Percentiles rank a stretch among this genome's conserved stretches.
Conservation (phyloP, 1,140 invertebrate species). For the Tribolium castaneum region DNA sequence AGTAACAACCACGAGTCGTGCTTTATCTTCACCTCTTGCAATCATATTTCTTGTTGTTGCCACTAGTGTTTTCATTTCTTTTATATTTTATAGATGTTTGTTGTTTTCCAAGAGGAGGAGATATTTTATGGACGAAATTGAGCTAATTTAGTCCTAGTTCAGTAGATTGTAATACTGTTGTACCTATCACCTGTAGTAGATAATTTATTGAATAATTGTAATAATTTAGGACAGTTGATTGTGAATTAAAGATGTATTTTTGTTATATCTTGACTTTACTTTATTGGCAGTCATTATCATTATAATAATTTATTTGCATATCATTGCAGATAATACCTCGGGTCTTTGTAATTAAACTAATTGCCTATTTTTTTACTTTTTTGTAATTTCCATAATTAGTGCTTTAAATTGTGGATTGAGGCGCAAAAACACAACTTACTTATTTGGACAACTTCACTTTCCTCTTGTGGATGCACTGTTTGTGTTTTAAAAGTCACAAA, state of each 20-base stretch:
- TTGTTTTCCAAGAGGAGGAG: slow-evolving; percentile 52
- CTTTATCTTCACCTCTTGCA: slow-evolving; percentile 36
- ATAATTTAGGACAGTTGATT: neutral
- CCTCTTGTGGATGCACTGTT: neutral
- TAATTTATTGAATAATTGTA: neutral
- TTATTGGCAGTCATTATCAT: neutral
- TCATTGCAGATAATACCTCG: neutral
- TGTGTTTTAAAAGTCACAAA: neutral
- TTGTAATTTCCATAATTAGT: too few relatives aligned
- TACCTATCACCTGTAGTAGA: too few relatives aligned
- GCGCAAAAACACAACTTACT: neutral
- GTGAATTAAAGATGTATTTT: neutral
- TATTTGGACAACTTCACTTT: neutral
- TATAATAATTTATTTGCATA: neutral
- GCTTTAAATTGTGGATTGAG: too few relatives aligned
- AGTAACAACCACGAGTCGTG: slow-evolving; percentile 18
- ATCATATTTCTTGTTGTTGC: slow-evolving; percentile 43
- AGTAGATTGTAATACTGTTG: neutral
- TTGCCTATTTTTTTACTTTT: too few relatives aligned
- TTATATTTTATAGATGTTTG: slow-evolving; percentile 44
- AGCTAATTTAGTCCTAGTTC: slow-evolving; percentile 47
- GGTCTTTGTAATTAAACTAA: too few relatives aligned
- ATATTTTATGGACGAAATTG: slow-evolving; percentile 58
- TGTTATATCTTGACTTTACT: neutral
- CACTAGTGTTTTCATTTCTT: slow-evolving; percentile 43